Evolutionary conservation across 2,113 vertebrate species (phyloP).

Genomic region (Rhodinocichla rosea): DNA sequence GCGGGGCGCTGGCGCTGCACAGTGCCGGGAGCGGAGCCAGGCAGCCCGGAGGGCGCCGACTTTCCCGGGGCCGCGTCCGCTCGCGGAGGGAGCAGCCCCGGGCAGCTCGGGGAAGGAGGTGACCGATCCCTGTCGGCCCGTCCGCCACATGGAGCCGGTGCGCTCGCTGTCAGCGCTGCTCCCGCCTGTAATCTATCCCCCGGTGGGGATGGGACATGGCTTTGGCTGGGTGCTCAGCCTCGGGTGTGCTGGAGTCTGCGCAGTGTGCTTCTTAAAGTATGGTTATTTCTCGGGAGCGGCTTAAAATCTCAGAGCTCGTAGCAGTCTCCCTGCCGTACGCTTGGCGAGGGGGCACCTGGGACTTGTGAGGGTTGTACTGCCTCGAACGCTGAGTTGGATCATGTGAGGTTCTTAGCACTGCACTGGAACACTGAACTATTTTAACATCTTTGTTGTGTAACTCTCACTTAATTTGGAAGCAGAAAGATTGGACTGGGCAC

Average conservation of each 20-base stretch:
- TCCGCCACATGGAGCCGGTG: not conserved
- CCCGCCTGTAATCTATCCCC: not conserved
- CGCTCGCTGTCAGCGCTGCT: not conserved
- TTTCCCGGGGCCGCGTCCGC: not conserved
- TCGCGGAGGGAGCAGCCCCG: not conserved
- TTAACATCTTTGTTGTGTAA: not conserved
- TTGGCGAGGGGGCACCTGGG: not conserved
- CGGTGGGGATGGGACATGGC: not conserved
- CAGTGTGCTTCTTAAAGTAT: not conserved
- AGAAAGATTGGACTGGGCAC: not conserved
- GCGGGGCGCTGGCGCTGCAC: not conserved
- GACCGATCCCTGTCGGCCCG: not conserved
- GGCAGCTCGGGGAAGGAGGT: not conserved
- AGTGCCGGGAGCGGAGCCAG: not conserved
- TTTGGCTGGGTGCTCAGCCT: not conserved
- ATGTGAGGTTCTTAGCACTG: not conserved
- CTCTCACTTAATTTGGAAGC: not conserved
- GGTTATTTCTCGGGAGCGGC: not conserved
- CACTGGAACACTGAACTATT: not conserved
- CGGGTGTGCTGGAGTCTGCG: not conserved
- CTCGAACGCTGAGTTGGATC: not conserved
- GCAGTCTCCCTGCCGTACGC: fast-evolving
- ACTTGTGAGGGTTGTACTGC: fast-evolving
- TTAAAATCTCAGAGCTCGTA: not conserved
- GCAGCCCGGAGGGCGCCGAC: not conserved